Evolutionary conservation across 1,140 invertebrate genomes (phyloP), one percentile per base, ranked within the genome.

Genomic region (Drosophila bipectinata): DNA sequence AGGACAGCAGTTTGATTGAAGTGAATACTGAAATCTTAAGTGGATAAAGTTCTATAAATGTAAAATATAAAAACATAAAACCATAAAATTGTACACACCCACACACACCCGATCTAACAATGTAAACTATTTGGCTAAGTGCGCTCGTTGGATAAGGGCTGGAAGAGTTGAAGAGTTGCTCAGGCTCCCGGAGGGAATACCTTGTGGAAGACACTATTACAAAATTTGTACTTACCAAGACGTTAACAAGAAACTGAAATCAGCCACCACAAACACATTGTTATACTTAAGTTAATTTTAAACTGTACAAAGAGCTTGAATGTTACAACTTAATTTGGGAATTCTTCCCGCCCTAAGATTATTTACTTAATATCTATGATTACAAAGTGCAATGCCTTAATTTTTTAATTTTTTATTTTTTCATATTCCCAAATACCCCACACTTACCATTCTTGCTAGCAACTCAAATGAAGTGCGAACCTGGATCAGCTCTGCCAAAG

Each of bases 151-250:
- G 48, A 18, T 47, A 54, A 76, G 1, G 14, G 41, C 14, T 44
- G 64, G 55, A 47, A 39, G 58, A 39, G 55, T 75, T 61, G 74
- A 78, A 81, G 68, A 80, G 81, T 85, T 54, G 74, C 54, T 58
- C 47, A 45, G 14, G 0, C 4, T 18, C 44, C 30, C 30, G 9
- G 14, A 30, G 37, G 32, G n/a, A 41, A 45, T 28, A 26, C 18
- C 52, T 8, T 41, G 30, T 60, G 37, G 39, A 74, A 51, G 30
- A 53, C 14, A 44, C 41, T n/a, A 26, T 64, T 56, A 26, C 12
- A 60, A 74, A 62, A 54, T 28, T 71, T 69, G 74, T 77, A 77
- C 71, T 75, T 75, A 75, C 26, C 72, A 37, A 39, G 32, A 49
- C 61, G 34, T 48, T 45, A 66, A 49, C 49, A 26, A 62, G 15